Evolutionary conservation across 1,140 invertebrate species (phyloP), one percentile per base, ranked within the genome.

Genomic region (Archegozetes longisetosus): DNA sequence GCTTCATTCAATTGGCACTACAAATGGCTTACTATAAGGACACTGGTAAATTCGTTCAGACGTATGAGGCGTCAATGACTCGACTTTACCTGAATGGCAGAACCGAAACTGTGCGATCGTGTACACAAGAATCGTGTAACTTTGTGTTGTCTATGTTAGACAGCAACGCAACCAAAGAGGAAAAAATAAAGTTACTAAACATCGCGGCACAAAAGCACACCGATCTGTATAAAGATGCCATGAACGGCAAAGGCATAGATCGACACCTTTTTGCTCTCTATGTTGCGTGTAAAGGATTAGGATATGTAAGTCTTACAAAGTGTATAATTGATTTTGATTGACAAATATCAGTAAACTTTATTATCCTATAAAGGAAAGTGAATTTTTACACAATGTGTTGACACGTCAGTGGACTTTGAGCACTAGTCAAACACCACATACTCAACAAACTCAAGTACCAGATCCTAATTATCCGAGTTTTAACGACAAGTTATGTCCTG

Each of bases 1-100:
- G 89, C 23, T 73, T 98, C 6, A 93, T 97, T 84, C 95, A 98
- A 72, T 73, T 97, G 3, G 82, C 83, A 20, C 92, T 98, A 70
- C 94, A 98, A 83, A 75, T 84, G 67, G 91, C 86, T 13, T 84
- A 86, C 68, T 84, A 88, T 68, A 81, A 83, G 65, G 74, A n/a
- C n/a, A n/a, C n/a, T n/a, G n/a, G n/a, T n/a, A 77, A 74, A 62
- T 70, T 75, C 61, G 75, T 71, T 9, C 71, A 75, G 53, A 78
- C 74, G 2, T 78, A 78, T 68, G 77, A 78, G 65, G 76, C 77
- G n/a, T 76, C 76, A 3, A 69, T 76, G 46, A 78, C 76, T 64
- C 69, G 77, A 27, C 66, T 73, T 13, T 78, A 72, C 64, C 74
- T 77, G 61, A 70, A 74, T 63, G 77, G 77, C 9, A 69, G 76